Base-by-base conservation (phyloP, 1,140 invertebrate species). In the Tetramorium simillimum region DNA sequence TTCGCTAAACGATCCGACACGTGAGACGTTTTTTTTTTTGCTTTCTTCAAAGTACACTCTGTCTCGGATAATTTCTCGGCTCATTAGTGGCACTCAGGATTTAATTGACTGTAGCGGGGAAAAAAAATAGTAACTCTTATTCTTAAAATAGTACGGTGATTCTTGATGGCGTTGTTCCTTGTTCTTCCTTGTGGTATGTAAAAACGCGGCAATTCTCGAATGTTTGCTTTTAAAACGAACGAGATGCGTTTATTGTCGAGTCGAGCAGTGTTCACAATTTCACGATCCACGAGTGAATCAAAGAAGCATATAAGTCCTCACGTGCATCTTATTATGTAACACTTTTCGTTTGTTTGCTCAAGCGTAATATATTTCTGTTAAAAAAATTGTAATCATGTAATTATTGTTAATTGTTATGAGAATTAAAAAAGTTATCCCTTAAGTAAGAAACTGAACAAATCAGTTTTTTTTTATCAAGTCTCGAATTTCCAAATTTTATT, bases 181-280 rank as follows among this genome's bases (percentile, higher is more conserved):
- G 18, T 40, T 85, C 58, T 78, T 78, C 75, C 24, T 24, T 46
- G 46, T 46, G 12, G 16, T 2, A 58, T 43, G 16, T 28, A 72
- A 58, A 69, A 46, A 40, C 28, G 33, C 46, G 12, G 21, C 28
- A 37, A 43, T 62, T 62, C 40, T 56, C 49, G 2, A 70, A 0
- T 51, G 12, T 49, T 28, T 37, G 21, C 3, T 62, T 62, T 65
- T 21, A 53, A 75, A 73, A 53, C 16, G 7, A 16, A 14, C 18
- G 56, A 60, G 2, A 46, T 69, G 43, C 28, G 28, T 37, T 89
- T 89, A 90, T 90, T 89, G 85, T 90, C 88, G 56, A 75, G 60
- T 73, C 21, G 81, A 87, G 73, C 85, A 73, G 80, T 75, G 80
- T 62, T 82, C 14, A 40, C 56, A 40, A 18, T 82, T 73, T 58